phyloP scores from a whole-genome alignment of 2,113 vertebrate genomes.

The Ahaetulla prasina region DNA sequence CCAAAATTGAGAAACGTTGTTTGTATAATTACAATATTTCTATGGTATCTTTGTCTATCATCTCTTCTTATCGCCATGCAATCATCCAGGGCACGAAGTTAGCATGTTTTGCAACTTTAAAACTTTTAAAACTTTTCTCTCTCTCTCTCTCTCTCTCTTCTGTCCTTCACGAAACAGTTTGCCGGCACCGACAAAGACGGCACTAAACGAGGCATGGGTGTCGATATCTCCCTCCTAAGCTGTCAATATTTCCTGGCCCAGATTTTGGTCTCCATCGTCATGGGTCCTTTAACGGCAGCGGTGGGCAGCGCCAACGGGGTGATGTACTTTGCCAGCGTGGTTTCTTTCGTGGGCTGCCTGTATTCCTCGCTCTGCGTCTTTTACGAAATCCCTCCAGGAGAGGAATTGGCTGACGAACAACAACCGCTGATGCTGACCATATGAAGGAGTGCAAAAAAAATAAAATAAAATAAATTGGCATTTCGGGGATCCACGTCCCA shows the following conservation, averaged over 20 bases:
- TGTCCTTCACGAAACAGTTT: constrained; percentile 66
- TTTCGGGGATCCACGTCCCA: rapidly evolving
- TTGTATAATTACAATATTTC: neutral
- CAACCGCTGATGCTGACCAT: constrained; percentile 78
- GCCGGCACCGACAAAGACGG: constrained; percentile 79
- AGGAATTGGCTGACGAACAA: constrained; percentile 75
- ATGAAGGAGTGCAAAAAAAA: neutral
- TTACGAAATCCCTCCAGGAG: constrained; percentile 80
- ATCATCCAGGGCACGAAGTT: neutral
- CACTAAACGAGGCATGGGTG: constrained; percentile 83
- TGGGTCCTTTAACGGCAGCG: constrained; percentile 86
- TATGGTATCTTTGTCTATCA: neutral
- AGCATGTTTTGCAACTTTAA: too few species aligned
- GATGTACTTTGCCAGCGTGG: constrained; percentile 91
- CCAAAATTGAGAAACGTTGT: neutral
- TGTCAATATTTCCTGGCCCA: constrained; percentile 94
- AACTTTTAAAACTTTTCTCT: too few species aligned
- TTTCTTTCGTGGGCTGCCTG: constrained; percentile 87
- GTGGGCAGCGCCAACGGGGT: constrained; percentile 89
- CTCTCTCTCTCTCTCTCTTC: rapidly evolving
- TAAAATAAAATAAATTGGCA: too few species aligned
- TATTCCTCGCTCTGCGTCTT: constrained; percentile 89
- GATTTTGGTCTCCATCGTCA: constrained; percentile 86
- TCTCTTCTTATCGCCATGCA: neutral
- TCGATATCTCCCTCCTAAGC: constrained; percentile 91